Base-by-base conservation (phyloP, 2,888 invertebrate species). In the Carabus problematicus region DNA sequence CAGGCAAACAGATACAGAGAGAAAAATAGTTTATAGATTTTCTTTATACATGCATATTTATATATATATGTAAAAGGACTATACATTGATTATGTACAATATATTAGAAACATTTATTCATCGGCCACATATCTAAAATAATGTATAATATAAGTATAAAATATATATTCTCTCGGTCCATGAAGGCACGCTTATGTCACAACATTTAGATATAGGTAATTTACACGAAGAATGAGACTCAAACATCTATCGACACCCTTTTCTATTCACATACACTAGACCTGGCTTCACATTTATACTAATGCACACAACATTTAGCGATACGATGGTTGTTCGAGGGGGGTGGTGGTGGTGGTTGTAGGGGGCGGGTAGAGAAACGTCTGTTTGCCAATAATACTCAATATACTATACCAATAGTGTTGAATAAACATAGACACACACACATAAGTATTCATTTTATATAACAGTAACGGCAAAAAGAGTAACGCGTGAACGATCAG, bases 281-380 rank as follows among this genome's bases (percentile, higher is more conserved):
- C 71, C 72, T 75, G 73, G 74, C 72, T 70, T 73, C 70, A 76
- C 75, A 75, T 74, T 73, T 72, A 75, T 73, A 74, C 75, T 75
- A 74, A 71, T 69, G 69, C 69, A 69, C 62, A 69, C 69, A 69
- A 69, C 69, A 69, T 47, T 47, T 59, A 67, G 67, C 67, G 41
- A 41, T 60, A 67, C 60, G 59, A 42, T 60, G 29, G 29, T 29
- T 29, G 29, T 29, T 29, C 29, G 29, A 29, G 29, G 6, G 29
- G 29, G 29, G 6, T 2, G 29, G 29, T 29, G 29, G 29, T 29
- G 6, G 29, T 2, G 29, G 29, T n/a, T n/a, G n/a, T n/a, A n/a
- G 29, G 29, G 29, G 47, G 18, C 59, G 59, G 60, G 14, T 52
- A 8, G 16, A 52, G 16, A 18, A 7, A 52, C 49, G 45, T 66